phyloP scores from a whole-genome alignment of 1,140 invertebrate genomes.

The Drosophila trapezifrons region DNA sequence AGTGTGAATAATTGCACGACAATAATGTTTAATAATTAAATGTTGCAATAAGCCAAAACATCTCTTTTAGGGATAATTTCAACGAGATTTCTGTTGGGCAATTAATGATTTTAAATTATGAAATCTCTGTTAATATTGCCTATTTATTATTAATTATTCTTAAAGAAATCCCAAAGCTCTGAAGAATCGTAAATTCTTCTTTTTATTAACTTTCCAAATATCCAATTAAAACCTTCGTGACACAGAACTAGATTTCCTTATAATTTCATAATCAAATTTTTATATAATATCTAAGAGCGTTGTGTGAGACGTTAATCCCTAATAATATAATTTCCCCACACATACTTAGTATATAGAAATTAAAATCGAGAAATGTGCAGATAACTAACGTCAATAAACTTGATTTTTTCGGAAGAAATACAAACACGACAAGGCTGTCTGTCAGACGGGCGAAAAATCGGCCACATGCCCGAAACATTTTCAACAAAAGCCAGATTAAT shows the following conservation, averaged over 20 bases:
- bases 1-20: not conserved
- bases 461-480: slow-evolving; percentile 37
- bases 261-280: slow-evolving; percentile 5
- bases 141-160: not conserved
- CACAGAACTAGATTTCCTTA: slow-evolving; percentile 3
- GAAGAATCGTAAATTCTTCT: not conserved
- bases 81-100: not conserved
- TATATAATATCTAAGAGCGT: slow-evolving; percentile 1
- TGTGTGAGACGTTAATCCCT: slow-evolving; percentile 8
- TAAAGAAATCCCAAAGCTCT: not conserved
- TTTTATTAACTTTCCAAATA: not conserved
- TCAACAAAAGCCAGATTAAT: slow-evolving; percentile 50
- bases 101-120: not conserved
- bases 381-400: slow-evolving; percentile 43
- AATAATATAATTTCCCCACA: slow-evolving; percentile 21
- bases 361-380: slow-evolving; percentile 27
- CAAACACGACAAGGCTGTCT: slow-evolving; percentile 38
- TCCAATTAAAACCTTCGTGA: slow-evolving; percentile 7
- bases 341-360: slow-evolving; percentile 4
- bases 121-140: not conserved
- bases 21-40: not conserved
- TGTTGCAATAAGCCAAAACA: not conserved
- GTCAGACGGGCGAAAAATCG: slow-evolving; percentile 45
- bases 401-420: slow-evolving; percentile 11
- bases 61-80: not conserved